A percentile compares a stretch with the other conserved stretches of the same genome.
These are phyloP conservation scores for Narcine bancroftii DNA, from an alignment of 2,113 vertebrate genomes.

Conservation along the genomic window DNA sequence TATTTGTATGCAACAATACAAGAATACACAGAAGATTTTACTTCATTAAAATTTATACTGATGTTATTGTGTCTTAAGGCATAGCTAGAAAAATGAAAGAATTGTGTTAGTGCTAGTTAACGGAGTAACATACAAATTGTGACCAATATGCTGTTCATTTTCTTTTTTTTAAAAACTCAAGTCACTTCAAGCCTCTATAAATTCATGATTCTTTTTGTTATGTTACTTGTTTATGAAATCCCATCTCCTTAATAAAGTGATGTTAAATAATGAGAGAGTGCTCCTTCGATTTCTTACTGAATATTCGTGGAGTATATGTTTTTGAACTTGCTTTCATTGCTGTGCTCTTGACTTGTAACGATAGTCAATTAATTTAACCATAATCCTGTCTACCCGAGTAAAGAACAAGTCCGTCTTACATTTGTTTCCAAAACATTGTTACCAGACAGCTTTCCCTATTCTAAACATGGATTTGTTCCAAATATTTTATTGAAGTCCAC, in stretches of 20 bases:
- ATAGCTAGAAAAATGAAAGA: conserved; percentile 31
- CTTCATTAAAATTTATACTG: conserved; percentile 29
- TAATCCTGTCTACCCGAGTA: not conserved
- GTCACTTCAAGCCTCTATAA: conserved; percentile 5
- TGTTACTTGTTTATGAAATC: conserved; percentile 1
- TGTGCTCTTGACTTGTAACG: not conserved
- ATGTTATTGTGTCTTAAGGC: conserved; percentile 30
- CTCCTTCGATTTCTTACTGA: not conserved
- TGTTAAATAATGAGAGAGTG: not conserved
- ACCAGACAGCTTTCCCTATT: too few species aligned
- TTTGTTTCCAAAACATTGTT: too few species aligned
- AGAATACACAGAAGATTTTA: not conserved
- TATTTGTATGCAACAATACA: conserved; percentile 32
- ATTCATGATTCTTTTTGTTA: not conserved
- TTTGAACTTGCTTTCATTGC: not conserved
- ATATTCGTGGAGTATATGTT: not conserved
- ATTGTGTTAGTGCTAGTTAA: conserved; percentile 22
- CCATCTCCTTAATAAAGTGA: conserved; percentile 32
- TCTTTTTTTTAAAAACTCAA: conserved; percentile 6
- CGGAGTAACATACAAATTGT: conserved; percentile 25
- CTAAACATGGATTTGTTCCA: too few species aligned
- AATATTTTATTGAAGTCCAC: too few species aligned
- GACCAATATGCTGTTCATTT: conserved; percentile 25
- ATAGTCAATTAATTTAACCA: not conserved
- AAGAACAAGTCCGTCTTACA: too few species aligned